Evolutionary conservation across 2,113 vertebrate genomes (phyloP), one percentile per base, ranked within the genome.

Genomic region (Protobothrops flavoviridis): DNA sequence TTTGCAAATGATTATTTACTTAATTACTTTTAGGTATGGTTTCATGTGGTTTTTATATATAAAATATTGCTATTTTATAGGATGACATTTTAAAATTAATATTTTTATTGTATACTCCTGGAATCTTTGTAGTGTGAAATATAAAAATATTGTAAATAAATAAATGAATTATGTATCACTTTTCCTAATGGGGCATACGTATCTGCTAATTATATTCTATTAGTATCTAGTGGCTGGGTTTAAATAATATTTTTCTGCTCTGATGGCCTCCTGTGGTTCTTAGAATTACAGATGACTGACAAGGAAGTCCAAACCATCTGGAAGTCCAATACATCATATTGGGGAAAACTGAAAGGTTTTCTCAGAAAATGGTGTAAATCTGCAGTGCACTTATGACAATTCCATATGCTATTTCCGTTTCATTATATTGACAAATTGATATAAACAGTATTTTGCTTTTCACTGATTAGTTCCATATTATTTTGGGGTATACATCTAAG

Each of bases 221-320:
- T 92, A 92, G 74, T 94, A 94, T 97, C 56, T 96, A 93, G 94
- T 96, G 55, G 95, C 43, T 29, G 45, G 13, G 39, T 92, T 94
- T 95, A 94, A 23, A 86, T 48, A 45, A 86, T 23, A 74, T 74
- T 74, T 33, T 74, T n/a, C 15, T 74, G n/a, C 64, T 74, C 64
- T 0, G 6, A 39, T 17, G 1, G 15, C 15, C n/a, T 81, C 33
- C 15, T 81, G 6, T 81, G 6, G 15, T 20, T 39, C 69, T 81
- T 81, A 39, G 69, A 81, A 81, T 81, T 39, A 81, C n/a, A 39
- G n/a, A 39, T 81, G 69, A 20, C 2, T 81, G 69, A 15, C 15
- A 20, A 81, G 43, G 45, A 87, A 50, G 85, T 50, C 45, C n/a
- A 29, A 87, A 33, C 21, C 85, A 86, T 48, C 43, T 24, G 23